Conservation (phyloP, 2,797 vertebrate species). For the Dermochelys coriacea region DNA sequence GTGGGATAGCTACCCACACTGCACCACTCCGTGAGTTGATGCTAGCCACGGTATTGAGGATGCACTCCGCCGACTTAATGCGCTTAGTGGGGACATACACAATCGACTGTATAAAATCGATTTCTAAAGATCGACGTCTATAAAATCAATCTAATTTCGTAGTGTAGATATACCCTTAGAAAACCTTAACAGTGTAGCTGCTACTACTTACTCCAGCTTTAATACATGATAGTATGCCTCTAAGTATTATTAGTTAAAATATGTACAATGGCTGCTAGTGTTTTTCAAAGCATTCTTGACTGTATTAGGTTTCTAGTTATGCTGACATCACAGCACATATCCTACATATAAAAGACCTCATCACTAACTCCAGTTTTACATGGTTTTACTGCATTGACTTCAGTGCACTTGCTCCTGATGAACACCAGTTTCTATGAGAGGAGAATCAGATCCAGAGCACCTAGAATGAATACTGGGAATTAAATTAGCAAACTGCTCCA, state of each 20-base stretch:
- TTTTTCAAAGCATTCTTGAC: neutral
- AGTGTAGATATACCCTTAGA: neutral
- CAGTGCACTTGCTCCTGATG: rapidly evolving
- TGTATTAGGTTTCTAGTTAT: neutral
- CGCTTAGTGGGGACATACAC: no score
- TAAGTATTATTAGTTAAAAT: neutral
- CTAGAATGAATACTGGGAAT: neutral
- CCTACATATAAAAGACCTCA: neutral
- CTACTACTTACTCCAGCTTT: neutral
- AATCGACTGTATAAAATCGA: no score
- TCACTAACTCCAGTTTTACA: neutral
- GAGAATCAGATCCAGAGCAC: neutral
- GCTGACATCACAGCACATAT: neutral
- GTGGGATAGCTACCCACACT: no score
- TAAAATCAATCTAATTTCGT: no score
- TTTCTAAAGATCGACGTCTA: no score
- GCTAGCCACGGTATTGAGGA: no score
- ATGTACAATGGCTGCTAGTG: rapidly evolving
- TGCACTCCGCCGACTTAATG: no score
- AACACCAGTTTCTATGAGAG: neutral
- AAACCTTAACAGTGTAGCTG: neutral
- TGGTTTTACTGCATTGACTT: neutral
- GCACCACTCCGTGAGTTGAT: no score
- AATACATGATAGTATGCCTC: neutral
- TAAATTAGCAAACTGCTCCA: neutral